Percentiles rank a stretch among this genome's conserved stretches.
phyloP scores from a whole-genome alignment of 2,888 invertebrate species.

The Athalia rosae region DNA sequence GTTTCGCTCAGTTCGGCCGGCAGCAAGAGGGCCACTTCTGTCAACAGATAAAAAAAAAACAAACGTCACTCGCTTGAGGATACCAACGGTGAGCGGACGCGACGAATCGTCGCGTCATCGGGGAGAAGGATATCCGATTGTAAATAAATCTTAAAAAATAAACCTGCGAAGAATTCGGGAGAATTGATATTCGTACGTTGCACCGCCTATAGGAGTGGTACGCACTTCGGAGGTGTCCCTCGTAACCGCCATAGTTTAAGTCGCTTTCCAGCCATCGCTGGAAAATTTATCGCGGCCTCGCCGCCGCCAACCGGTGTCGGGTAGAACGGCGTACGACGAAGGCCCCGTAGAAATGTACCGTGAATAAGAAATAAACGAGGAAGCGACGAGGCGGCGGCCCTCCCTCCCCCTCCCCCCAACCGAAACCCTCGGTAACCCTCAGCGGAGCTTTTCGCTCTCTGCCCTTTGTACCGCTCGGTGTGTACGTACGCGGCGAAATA shows the following conservation, averaged over 20 bases:
- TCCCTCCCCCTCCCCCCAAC: too few relatives aligned
- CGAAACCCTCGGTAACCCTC: not conserved
- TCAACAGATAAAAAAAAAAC: constrained; percentile 62
- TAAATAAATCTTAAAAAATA: too few relatives aligned
- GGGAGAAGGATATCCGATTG: too few relatives aligned
- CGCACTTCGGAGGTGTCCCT: not conserved
- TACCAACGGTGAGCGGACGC: not conserved
- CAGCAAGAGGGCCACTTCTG: constrained; percentile 89
- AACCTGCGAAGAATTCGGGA: too few relatives aligned
- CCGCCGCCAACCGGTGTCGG: constrained; percentile 28
- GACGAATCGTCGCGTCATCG: too few relatives aligned
- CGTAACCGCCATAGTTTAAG: not conserved
- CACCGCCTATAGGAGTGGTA: not conserved
- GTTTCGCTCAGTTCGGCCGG: constrained; percentile 86
- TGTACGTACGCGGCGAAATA: not conserved
- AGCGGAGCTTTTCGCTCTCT: too few relatives aligned
- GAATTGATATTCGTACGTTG: too few relatives aligned
- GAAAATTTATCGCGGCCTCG: constrained; percentile 30
- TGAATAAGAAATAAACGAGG: constrained; percentile 41
- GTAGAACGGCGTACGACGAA: too few relatives aligned
- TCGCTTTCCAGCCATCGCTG: not conserved
- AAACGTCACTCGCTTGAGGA: not conserved
- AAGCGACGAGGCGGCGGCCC: constrained; percentile 21
- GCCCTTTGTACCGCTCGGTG: too few relatives aligned
- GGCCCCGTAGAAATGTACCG: constrained; percentile 23